Conservation (phyloP, 2,888 invertebrate species). For the Tinea semifulvella region DNA sequence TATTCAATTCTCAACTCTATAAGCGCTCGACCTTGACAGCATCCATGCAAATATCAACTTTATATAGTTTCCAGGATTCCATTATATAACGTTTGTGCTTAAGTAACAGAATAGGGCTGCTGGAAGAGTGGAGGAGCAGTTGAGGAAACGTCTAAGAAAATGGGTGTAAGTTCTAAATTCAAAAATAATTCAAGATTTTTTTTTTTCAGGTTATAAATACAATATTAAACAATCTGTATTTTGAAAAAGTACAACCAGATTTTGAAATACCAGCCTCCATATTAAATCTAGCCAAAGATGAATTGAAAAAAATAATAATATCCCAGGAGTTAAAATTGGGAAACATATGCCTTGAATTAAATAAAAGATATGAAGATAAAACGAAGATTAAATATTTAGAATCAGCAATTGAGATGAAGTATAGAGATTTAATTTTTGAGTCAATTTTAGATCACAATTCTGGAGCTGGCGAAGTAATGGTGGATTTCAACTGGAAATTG, state of each 20-base stretch:
- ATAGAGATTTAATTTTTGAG: constrained; percentile 29
- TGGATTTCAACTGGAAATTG: constrained; percentile 38
- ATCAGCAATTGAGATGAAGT: constrained; percentile 26
- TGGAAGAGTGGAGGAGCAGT: too few species aligned
- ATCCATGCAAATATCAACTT: too few species aligned
- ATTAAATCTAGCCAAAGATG: constrained; percentile 23
- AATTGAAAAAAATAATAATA: constrained; percentile 21
- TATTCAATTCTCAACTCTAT: too few species aligned
- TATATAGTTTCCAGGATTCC: too few species aligned
- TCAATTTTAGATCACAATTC: constrained; percentile 32
- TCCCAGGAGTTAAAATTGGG: constrained; percentile 27
- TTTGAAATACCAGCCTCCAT: constrained; percentile 19
- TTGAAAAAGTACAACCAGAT: constrained; percentile 1
- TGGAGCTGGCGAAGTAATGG: constrained; percentile 31
- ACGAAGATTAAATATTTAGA: constrained; percentile 26
- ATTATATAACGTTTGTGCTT: too few species aligned
- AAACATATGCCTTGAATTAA: constrained; percentile 23
- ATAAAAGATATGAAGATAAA: constrained; percentile 25
- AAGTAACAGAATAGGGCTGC: too few species aligned
- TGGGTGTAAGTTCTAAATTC: too few species aligned
- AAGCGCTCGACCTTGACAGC: too few species aligned
- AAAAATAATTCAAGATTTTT: constrained; percentile 5
- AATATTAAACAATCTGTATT: constrained; percentile 5
- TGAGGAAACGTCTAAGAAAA: too few species aligned
- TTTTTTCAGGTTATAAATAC: constrained; percentile 3